Conservation (phyloP, 2,888 invertebrate species). For the Octonoba sinensis region DNA sequence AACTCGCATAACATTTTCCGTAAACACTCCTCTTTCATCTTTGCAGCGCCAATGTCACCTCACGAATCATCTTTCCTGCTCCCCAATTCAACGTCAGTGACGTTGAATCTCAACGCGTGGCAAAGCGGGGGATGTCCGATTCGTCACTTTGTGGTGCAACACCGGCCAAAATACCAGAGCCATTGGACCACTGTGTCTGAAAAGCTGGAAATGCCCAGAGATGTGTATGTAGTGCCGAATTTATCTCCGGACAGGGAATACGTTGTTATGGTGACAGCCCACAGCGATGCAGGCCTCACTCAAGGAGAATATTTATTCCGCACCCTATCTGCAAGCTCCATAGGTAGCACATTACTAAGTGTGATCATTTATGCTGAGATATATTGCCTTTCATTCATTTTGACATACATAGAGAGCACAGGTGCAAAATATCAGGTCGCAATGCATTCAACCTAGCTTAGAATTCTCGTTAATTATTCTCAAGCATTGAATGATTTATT, state of each 20-base stretch:
- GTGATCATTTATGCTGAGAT: not conserved
- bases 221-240: conserved; percentile 66
- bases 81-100: conserved; percentile 70
- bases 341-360: conserved; percentile 28
- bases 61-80: conserved; percentile 68
- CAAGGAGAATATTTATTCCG: conserved; percentile 70
- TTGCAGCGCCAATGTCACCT: conserved; percentile 70
- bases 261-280: conserved; percentile 70
- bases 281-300: conserved; percentile 72
- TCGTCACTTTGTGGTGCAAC: conserved; percentile 69
- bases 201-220: conserved; percentile 36
- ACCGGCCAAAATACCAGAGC: conserved; percentile 63
- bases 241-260: conserved; percentile 71
- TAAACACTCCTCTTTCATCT: not conserved
- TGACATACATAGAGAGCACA: not conserved
- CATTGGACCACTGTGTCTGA: conserved; percentile 55
- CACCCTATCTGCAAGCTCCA: conserved; percentile 68
- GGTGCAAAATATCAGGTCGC: not conserved
- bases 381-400: not conserved
- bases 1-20: not conserved
- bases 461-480: too few relatives aligned
- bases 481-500: too few relatives aligned
- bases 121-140: conserved; percentile 70
- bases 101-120: conserved; percentile 70
- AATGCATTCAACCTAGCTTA: too few relatives aligned